These are phyloP conservation scores for Drepanosiphum platanoidis DNA, from an alignment of 2,888 invertebrate genomes.

Conservation along the genomic window DNA sequence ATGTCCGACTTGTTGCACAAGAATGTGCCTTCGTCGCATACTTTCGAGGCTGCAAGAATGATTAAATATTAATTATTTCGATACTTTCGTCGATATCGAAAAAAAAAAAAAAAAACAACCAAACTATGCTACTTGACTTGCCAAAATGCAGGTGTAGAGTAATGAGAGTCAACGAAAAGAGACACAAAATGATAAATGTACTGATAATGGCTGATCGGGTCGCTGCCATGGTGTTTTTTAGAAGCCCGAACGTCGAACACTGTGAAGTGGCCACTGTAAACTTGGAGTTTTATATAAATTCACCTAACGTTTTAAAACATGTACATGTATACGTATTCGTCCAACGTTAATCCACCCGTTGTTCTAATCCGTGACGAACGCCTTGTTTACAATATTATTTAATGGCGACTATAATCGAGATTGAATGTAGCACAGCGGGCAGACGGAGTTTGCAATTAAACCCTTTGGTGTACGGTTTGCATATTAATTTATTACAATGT, in stretches of 20 bases:
- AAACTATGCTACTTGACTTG: neutral
- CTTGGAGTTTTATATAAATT: constrained; percentile 21
- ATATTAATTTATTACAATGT: constrained; percentile 26
- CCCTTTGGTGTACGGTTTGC: neutral
- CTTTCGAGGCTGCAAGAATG: constrained; percentile 21
- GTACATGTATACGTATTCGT: neutral
- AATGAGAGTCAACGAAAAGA: constrained; percentile 23
- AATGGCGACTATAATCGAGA: constrained; percentile 18
- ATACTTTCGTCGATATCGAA: neutral
- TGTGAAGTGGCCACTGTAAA: neutral
- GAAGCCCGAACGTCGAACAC: neutral
- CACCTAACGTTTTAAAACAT: neutral
- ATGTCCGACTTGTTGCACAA: constrained; percentile 70
- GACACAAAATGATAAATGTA: constrained; percentile 32
- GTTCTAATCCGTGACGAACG: neutral
- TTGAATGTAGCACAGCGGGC: neutral
- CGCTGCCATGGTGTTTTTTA: constrained; percentile 11
- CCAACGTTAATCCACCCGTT: neutral
- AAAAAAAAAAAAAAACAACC: too few species aligned
- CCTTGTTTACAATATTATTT: constrained; percentile 8
- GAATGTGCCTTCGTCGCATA: constrained; percentile 68
- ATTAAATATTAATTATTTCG: neutral
- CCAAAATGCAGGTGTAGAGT: constrained; percentile 37
- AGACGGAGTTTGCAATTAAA: constrained; percentile 5
- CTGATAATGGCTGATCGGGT: constrained; percentile 44